Percentiles rank a stretch among this genome's conserved stretches.
phyloP scores from a whole-genome alignment of 2,888 invertebrate genomes.

The Heliconius cydno region DNA sequence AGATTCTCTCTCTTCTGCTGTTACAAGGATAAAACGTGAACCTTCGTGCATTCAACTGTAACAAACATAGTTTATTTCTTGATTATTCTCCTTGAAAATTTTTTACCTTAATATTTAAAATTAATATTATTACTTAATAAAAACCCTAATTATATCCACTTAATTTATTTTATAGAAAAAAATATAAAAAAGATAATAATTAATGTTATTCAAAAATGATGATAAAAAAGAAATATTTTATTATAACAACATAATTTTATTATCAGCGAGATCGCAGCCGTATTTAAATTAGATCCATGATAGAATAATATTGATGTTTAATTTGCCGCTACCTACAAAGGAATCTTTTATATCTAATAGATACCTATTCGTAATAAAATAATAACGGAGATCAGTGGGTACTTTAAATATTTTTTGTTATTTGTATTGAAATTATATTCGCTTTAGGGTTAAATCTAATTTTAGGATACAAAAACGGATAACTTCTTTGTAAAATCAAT shows the following conservation, averaged over 20 bases:
- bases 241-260: slow-evolving; percentile 20
- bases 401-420: not conserved
- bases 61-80: not conserved
- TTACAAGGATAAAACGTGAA: not conserved
- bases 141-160: not conserved
- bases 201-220: not conserved
- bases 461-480: too few relatives aligned
- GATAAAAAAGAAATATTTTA: not conserved
- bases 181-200: not conserved
- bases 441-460: too few relatives aligned
- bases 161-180: not conserved
- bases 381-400: not conserved
- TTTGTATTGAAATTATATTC: not conserved
- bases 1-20: not conserved
- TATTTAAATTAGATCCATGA: slow-evolving; percentile 19
- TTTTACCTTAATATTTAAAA: not conserved
- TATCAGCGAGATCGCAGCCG: slow-evolving; percentile 1
- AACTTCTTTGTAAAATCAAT: too few relatives aligned
- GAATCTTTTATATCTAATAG: slow-evolving; percentile 1
- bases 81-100: not conserved
- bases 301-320: slow-evolving; percentile 32
- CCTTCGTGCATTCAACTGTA: not conserved
- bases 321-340: slow-evolving; percentile 28
- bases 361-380: not conserved
- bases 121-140: not conserved